Percentiles rank a stretch among this genome's conserved stretches.
Conservation (phyloP, 2,113 vertebrate genomes). For the Steatornis caripensis region DNA sequence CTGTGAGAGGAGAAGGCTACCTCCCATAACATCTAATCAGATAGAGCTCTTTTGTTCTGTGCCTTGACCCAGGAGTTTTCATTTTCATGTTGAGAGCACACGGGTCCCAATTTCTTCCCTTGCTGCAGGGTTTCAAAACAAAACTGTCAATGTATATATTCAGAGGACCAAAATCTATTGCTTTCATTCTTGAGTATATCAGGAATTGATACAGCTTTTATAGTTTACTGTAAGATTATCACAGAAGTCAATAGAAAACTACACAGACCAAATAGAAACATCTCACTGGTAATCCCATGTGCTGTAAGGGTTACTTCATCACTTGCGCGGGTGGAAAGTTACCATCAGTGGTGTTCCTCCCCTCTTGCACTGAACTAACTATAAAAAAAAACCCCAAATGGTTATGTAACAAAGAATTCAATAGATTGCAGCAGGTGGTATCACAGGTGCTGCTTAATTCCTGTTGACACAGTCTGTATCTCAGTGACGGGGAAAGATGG, state of each 20-base stretch:
- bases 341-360: not conserved
- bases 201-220: not conserved
- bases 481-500: not conserved
- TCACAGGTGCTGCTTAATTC: conserved; percentile 50
- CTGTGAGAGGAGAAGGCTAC: not conserved
- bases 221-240: not conserved
- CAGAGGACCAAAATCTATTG: not conserved
- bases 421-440: conserved; percentile 25
- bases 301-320: not conserved
- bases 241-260: not conserved
- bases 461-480: conserved; percentile 4
- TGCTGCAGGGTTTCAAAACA: not conserved
- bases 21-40: not conserved
- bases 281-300: not conserved
- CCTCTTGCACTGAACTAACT: not conserved
- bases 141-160: not conserved
- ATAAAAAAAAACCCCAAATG: conserved; percentile 40
- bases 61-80: not conserved
- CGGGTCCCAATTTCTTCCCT: not conserved
- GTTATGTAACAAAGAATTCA: conserved; percentile 46
- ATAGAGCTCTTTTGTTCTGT: not conserved
- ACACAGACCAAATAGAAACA: not conserved
- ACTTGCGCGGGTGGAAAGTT: not conserved
- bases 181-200: not conserved
- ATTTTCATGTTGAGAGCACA: not conserved